These are phyloP conservation scores for Procambarus virginalis DNA, from an alignment of 1,140 invertebrate species.

Conservation along the genomic window DNA sequence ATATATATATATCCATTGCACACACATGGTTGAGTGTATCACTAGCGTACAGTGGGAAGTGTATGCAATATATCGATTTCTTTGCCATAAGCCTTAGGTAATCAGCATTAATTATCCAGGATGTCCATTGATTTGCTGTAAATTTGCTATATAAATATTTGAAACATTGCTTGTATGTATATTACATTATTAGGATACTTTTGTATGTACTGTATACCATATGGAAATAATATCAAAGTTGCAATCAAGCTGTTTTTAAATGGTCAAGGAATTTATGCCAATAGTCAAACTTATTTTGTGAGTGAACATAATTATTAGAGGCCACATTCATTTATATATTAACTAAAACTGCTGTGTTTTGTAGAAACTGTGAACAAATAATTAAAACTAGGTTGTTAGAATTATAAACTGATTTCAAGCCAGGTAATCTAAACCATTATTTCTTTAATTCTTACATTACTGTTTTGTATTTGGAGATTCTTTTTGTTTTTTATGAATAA, in stretches of 20 bases:
- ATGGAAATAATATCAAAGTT: neutral
- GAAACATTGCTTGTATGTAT: neutral
- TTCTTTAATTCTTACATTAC: neutral
- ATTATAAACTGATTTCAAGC: neutral
- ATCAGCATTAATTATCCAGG: neutral
- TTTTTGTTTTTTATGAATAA: conserved; percentile 27
- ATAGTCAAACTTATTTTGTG: neutral
- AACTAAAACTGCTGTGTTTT: too few relatives aligned
- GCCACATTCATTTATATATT: neutral
- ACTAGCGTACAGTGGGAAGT: conserved; percentile 10
- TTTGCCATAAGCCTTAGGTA: neutral
- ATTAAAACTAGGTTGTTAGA: neutral
- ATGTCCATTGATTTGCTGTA: neutral
- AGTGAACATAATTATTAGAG: neutral
- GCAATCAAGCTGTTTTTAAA: neutral
- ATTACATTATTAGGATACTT: neutral
- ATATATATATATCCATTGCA: neutral
- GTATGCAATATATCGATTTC: too few relatives aligned
- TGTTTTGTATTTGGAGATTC: conserved; percentile 3
- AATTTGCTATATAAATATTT: too few relatives aligned
- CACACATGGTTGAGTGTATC: neutral
- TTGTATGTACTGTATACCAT: neutral
- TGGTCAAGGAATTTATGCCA: neutral
- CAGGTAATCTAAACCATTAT: neutral
- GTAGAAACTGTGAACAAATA: neutral